Percentiles rank a stretch among this genome's conserved stretches.
Evolutionary conservation across 35 echinoderm and acorn worm species (phyloP).

Genomic region (Apostichopus californicus): DNA sequence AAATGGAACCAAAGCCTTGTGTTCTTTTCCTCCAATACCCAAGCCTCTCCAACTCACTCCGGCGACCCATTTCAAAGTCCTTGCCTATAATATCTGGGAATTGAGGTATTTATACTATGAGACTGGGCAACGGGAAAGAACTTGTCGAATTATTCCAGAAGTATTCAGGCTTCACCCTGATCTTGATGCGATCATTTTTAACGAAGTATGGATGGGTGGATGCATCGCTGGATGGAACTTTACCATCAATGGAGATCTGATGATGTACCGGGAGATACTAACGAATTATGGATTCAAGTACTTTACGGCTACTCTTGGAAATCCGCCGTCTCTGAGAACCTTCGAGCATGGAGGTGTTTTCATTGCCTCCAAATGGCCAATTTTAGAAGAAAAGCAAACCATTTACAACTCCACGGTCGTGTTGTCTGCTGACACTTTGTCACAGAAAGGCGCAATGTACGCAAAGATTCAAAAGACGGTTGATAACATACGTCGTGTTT

Average conservation of each 20-base stretch:
- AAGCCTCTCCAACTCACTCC: constrained; percentile 58
- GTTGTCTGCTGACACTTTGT: constrained; percentile 65
- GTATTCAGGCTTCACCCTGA: constrained; percentile 78
- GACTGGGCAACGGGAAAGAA: constrained; percentile 88
- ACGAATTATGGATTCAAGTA: constrained; percentile 77
- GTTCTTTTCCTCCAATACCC: constrained; percentile 57
- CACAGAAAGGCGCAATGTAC: constrained; percentile 91
- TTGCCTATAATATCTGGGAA: constrained; percentile 91
- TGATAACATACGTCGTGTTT: constrained; percentile 52
- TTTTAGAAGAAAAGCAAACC: constrained; percentile 61
- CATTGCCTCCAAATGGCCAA: constrained; percentile 93
- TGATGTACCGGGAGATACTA: constrained; percentile 81
- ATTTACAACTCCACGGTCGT: constrained; percentile 54
- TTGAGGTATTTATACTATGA: constrained; percentile 84
- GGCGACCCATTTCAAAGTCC: constrained; percentile 71
- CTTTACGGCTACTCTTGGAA: constrained; percentile 77
- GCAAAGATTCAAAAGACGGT: constrained; percentile 87
- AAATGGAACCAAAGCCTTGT: constrained; percentile 74
- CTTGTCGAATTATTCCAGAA: constrained; percentile 81
- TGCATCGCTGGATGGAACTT: constrained; percentile 74
- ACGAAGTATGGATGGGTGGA: constrained; percentile 95
- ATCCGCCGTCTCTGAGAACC: constrained; percentile 43
- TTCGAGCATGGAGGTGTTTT: constrained; percentile 95
- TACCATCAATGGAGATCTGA: constrained; percentile 38
- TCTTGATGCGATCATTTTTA: constrained; percentile 86